These are phyloP conservation scores for Laodelphax striatellus DNA, from an alignment of 1,140 invertebrate genomes.

Conservation along the genomic window DNA sequence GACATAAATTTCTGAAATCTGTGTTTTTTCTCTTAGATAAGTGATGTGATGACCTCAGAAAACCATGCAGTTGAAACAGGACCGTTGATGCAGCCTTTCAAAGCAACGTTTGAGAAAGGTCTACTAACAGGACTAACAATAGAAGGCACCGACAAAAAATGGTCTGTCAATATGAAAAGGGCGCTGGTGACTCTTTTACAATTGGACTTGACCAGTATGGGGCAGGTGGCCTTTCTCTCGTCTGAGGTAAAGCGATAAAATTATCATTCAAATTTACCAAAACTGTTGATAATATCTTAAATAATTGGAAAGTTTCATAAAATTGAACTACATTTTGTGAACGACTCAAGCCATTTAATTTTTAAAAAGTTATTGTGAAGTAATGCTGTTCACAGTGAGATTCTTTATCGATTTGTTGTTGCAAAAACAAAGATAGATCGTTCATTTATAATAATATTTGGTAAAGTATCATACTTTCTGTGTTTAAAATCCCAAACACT, in stretches of 20 bases:
- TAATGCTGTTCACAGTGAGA: no score
- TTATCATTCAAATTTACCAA: not conserved
- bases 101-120: slow-evolving; percentile 10
- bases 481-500: no score
- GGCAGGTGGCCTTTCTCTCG: not conserved
- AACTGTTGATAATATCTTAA: not conserved
- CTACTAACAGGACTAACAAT: slow-evolving; percentile 5
- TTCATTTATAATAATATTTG: no score
- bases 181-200: slow-evolving; percentile 20
- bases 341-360: no score
- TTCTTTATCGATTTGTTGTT: no score
- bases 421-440: no score
- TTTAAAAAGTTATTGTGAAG: no score
- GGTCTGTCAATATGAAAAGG: slow-evolving; percentile 24
- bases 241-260: slow-evolving; percentile 8
- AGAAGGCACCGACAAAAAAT: slow-evolving; percentile 11
- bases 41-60: not conserved
- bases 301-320: no score
- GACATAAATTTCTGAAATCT: not conserved
- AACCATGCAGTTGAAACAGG: not conserved
- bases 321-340: no score
- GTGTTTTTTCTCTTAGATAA: slow-evolving; percentile 3
- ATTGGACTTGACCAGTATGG: slow-evolving; percentile 13
- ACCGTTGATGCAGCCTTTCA: slow-evolving; percentile 8
- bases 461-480: no score